Base-by-base conservation (phyloP, 2,113 vertebrate species). In the Brachionichthys hirsutus region DNA sequence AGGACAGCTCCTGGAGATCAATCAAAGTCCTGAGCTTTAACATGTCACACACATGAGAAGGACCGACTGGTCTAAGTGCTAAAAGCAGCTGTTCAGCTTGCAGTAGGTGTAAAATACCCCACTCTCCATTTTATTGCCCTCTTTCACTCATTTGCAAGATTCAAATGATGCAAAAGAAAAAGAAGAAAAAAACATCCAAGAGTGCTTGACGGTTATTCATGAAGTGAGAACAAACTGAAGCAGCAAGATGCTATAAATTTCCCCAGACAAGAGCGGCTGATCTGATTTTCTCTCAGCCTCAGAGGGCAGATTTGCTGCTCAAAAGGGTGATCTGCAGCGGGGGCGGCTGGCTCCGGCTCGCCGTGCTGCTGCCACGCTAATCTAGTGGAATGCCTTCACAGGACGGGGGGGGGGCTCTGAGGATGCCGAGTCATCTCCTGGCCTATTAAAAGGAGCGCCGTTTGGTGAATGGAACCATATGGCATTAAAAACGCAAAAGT, bases 231-330 rank as follows among this genome's bases (percentile, higher is more conserved):
- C 36, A 75, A 83, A 74, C 43, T 58, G 44, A 78, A 61, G 69
- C 45, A 35, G 42, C 30, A 50, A 61, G 45, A 58, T 20, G 48
- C 75, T 47, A 56, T 59, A 52, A 57, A 65, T 61, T 65, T 57
- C 70, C 55, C 36, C 62, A 55, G 47, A 63, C 24, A 44, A n/a
- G 70, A 64, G 71, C 69, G 67, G 73, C 47, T 24, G 51, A 40
- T 85, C 83, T 85, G 90, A 88, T 74, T 90, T 83, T 87, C 87
- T 77, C 78, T 30, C 40, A n/a, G 68, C 74, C 36, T 84, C 75
- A 58, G 61, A 78, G 70, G 78, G 56, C 78, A 88, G 73, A 81
- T 81, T n/a, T 78, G 86, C 66, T 73, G 62, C 51, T 59, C 35
- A 67, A 84, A 82, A 67, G 44, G 65, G 34, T 22, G 48, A 75